Evolutionary conservation across 2,888 invertebrate species (phyloP), one percentile per base, ranked within the genome.

Genomic region (Melipona bicolor): DNA sequence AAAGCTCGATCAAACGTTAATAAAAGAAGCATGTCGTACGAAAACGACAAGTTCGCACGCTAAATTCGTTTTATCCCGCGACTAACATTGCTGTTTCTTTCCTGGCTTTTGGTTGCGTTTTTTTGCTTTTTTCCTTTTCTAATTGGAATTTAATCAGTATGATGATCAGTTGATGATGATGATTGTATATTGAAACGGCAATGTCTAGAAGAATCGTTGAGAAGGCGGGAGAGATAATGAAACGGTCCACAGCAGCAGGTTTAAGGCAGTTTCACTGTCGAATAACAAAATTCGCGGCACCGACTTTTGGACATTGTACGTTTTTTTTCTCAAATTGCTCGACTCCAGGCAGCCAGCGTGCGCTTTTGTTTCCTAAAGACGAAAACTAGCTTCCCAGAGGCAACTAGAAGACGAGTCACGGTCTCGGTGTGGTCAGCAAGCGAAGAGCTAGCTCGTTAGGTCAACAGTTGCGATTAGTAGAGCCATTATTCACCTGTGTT

Each of bases 401-500:
- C 71, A 88, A 78, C 78, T 90, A 90, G 85, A 87, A 88, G 84
- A 91, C 80, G 56, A 87, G 84, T 91, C 83, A 86, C 72, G 83
- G 85, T 77, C 85, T 86, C 86, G 89, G 85, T 88, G 85, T 79
- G 79, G 85, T 88, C 88, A 91, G 85, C 85, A 92, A 91, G 90
- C 91, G 88, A 87, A 91, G 91, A 90, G 91, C 89, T 86, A 92
- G 85, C 85, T 91, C 89, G 83, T 91, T 91, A 88, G 89, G 91
- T 93, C 92, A 94, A 93, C 91, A 93, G 91, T 92, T 91, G 88
- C 91, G 93, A 91, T 93, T 93, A 87, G 91, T 89, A 90, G 92
- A 92, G 90, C 94, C 94, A 91, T 94, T 94, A 94, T 94, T 94
- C 94, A 94, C 94, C 94, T 94, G 94, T 89, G 92, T 93, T 68